Conservation (phyloP, 30 jellyfish, hydroid and myxozoan species). For the Pelagia noctiluca region DNA sequence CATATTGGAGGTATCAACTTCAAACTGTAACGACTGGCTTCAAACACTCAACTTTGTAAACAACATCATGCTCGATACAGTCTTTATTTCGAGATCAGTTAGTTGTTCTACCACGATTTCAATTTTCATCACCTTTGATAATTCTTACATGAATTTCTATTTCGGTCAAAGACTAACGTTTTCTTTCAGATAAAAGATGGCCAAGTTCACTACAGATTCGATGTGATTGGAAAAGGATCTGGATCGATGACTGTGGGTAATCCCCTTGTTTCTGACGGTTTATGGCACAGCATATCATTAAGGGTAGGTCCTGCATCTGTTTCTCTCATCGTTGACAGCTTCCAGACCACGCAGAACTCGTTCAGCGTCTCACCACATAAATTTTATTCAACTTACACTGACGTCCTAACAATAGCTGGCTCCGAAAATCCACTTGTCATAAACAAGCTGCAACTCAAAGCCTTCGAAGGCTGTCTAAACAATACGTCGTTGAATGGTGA, state of each 20-base stretch:
- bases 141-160: not conserved
- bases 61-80: too few relatives aligned
- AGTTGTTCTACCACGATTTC: not conserved
- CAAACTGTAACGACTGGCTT: too few relatives aligned
- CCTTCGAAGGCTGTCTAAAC: constrained; percentile 71
- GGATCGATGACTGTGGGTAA: constrained; percentile 22
- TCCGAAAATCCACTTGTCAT: constrained; percentile 11
- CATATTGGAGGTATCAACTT: too few relatives aligned
- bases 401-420: constrained; percentile 61
- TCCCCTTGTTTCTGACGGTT: constrained; percentile 71
- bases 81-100: not conserved
- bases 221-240: constrained; percentile 4
- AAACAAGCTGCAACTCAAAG: constrained; percentile 17
- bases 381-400: constrained; percentile 46
- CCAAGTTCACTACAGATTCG: constrained; percentile 61
- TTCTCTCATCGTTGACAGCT: constrained; percentile 46
- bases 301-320: constrained; percentile 62
- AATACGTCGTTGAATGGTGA: constrained; percentile 60
- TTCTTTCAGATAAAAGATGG: constrained; percentile 63
- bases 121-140: not conserved
- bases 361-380: constrained; percentile 58
- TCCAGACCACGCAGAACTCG: constrained; percentile 48
- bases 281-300: constrained; percentile 75
- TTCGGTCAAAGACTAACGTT: not conserved
- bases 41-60: too few relatives aligned